A percentile compares a stretch with the other conserved stretches of the same genome.
Conservation (phyloP, 2,888 invertebrate genomes). For the Chymomyza procnemis region DNA sequence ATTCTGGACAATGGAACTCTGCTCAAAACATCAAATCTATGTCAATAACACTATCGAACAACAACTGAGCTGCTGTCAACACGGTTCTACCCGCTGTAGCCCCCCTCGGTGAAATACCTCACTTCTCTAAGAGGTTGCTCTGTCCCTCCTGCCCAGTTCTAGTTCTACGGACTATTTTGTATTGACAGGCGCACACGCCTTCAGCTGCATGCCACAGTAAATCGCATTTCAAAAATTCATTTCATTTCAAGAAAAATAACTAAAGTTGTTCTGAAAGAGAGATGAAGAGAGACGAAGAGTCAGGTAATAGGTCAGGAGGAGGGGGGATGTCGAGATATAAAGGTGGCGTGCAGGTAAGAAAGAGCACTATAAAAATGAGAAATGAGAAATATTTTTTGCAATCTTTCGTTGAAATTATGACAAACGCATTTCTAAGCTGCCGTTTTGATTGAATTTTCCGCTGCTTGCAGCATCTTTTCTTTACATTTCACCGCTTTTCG, state of each 20-base stretch:
- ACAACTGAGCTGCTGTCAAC: slow-evolving; percentile 45
- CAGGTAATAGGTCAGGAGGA: not conserved
- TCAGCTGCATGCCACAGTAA: slow-evolving; percentile 37
- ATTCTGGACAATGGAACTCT: slow-evolving; percentile 42
- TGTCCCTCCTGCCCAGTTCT: not conserved
- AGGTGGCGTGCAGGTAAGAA: not conserved
- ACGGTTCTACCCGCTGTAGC: slow-evolving; percentile 15
- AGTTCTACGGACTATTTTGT: slow-evolving; percentile 4
- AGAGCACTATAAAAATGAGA: slow-evolving; percentile 40
- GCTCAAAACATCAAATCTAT: slow-evolving; percentile 57
- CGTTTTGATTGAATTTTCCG: slow-evolving; percentile 61
- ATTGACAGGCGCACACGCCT: slow-evolving; percentile 25
- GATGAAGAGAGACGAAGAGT: too few relatives aligned
- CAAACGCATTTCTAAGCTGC: slow-evolving; percentile 68
- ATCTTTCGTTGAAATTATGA: slow-evolving; percentile 67
- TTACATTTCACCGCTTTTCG: not conserved
- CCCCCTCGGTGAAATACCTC: not conserved
- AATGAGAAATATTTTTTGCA: slow-evolving; percentile 63
- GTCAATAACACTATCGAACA: slow-evolving; percentile 61
- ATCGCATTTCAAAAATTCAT: slow-evolving; percentile 55
- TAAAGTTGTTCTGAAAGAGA: slow-evolving; percentile 3
- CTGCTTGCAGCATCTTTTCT: slow-evolving; percentile 8
- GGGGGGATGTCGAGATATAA: not conserved
- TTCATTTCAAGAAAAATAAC: slow-evolving; percentile 38
- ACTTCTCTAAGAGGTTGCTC: not conserved